phyloP scores from a whole-genome alignment of 2,888 invertebrate species.

The Candidula unifasciata region DNA sequence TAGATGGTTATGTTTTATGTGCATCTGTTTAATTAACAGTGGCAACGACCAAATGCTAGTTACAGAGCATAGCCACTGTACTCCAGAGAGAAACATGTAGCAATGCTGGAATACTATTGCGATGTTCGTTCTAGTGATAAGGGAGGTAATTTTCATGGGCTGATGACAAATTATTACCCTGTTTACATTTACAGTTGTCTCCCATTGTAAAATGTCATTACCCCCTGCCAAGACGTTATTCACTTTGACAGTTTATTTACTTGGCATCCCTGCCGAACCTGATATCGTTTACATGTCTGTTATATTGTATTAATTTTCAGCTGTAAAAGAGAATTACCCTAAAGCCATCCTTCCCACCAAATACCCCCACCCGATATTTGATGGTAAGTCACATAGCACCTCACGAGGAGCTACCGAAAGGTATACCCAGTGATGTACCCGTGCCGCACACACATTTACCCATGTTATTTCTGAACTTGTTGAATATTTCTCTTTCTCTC shows the following conservation, averaged over 20 bases:
- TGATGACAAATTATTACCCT: no score
- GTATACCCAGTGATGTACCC: conserved; percentile 17
- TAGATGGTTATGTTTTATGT: no score
- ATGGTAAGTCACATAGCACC: conserved; percentile 56
- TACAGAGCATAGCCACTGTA: no score
- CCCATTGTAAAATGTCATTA: neutral
- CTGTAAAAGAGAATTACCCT: conserved; percentile 19
- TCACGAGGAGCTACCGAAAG: neutral
- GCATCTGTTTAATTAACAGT: no score
- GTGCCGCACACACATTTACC: neutral
- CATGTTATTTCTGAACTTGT: conserved; percentile 14
- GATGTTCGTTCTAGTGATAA: no score
- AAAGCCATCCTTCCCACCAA: conserved; percentile 40
- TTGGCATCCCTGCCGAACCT: neutral
- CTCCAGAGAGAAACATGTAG: no score
- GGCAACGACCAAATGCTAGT: no score
- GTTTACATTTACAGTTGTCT: neutral
- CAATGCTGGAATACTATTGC: no score
- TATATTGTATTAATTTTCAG: conserved; percentile 52
- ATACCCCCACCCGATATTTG: conserved; percentile 54
- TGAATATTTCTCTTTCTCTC: neutral
- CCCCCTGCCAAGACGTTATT: neutral
- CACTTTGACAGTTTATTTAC: neutral
- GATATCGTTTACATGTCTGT: conserved; percentile 6
- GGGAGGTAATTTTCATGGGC: no score